Base-by-base conservation (phyloP, 1,140 invertebrate genomes). In the Druon quercuslanigerum region DNA sequence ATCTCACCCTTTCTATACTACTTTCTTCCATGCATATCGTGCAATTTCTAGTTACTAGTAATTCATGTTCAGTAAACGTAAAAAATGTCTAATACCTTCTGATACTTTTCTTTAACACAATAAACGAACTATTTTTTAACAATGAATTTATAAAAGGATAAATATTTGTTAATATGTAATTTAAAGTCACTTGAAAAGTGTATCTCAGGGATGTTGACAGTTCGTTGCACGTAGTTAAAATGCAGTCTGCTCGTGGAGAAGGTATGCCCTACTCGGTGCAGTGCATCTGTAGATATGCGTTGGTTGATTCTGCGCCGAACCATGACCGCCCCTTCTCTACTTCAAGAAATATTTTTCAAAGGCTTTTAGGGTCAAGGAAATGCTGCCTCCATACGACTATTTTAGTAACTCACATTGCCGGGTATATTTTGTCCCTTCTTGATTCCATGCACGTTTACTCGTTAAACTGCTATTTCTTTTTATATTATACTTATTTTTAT, bases 351-450 rank as follows among this genome's bases (percentile, higher is more conserved):
- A 73, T 54, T 73, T 33, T 54, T 20, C n/a, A 71, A 50, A 25
- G 19, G n/a, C 46, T 46, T 12, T 8, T 40, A 33, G 17, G 16
- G 72, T n/a, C 72, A 83, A 83, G 86, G 71, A 50, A 54, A 79
- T 87, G 87, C 86, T 87, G 86, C 87, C 83, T 83, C 25, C 86
- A 75, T 12, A 9, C 33, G 77, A 19, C 54, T 46, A 66, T 51
- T 16, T 54, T 51, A 60, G 17, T 33, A 81, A 87, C 79, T 9
- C 75, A 17, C 0, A 0, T 0, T 9, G 9, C 51, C n/a, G 79
- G 25, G 50, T 80, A 82, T 79, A 25, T 83, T 79, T 83, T 82
- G 84, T 82, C 79, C 76, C 4, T 13, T 25, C 60, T 66, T 16
- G 14, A 40, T 33, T 66, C 60, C n/a, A 25, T 14, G 33, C 60